Evolutionary conservation across 2,888 invertebrate species (phyloP).

Genomic region (Rhagonycha fulva): DNA sequence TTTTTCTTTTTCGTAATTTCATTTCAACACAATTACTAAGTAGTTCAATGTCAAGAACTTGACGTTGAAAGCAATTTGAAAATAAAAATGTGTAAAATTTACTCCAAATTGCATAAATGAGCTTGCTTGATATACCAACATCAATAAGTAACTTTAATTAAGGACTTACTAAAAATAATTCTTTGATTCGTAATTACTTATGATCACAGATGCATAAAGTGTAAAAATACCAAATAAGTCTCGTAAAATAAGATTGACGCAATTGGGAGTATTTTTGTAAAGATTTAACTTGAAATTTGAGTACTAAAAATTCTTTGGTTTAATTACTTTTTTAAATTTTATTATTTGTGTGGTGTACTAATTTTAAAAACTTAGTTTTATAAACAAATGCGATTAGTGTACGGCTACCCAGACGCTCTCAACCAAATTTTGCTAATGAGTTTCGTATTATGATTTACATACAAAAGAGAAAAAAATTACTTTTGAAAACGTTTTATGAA

Average conservation of each 20-base stretch:
- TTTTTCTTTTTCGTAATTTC: neutral
- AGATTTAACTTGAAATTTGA: neutral
- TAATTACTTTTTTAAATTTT: neutral
- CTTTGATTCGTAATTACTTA: neutral
- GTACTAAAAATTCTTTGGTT: neutral
- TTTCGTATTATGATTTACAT: too few species aligned
- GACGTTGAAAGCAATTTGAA: neutral
- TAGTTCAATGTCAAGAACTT: neutral
- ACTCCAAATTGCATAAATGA: neutral
- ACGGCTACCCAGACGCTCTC: too few species aligned
- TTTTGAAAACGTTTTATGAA: too few species aligned
- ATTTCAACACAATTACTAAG: neutral
- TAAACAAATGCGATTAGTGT: too few species aligned
- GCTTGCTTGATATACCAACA: neutral
- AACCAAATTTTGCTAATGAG: too few species aligned
- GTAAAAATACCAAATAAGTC: neutral
- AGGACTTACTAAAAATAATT: neutral
- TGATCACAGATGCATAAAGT: neutral
- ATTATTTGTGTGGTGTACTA: neutral
- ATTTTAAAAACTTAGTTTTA: neutral
- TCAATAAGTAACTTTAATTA: neutral
- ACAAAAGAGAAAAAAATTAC: too few species aligned
- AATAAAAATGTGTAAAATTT: neutral
- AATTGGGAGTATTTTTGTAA: neutral
- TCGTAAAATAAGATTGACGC: neutral